phyloP scores from a whole-genome alignment of 2,113 vertebrate species.

The Gnathonemus longibarbis region DNA sequence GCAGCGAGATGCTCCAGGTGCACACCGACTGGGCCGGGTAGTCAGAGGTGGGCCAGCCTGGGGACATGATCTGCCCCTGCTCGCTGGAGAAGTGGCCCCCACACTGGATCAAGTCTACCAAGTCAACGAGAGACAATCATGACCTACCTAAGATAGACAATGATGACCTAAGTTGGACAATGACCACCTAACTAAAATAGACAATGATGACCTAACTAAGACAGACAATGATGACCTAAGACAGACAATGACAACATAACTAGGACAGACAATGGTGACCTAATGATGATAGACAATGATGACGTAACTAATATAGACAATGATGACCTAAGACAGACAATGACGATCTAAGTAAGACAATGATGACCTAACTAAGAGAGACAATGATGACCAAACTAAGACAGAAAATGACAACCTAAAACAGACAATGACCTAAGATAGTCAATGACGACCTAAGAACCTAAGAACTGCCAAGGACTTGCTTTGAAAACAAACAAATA shows the following conservation, averaged over 20 bases:
- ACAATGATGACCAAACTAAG: background rate
- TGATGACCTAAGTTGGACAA: background rate
- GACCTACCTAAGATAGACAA: background rate
- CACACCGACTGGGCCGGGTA: conserved; percentile 52
- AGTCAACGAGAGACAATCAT: too few relatives aligned
- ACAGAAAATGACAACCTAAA: background rate
- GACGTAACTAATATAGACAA: background rate
- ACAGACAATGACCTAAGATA: background rate
- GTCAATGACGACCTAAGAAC: background rate
- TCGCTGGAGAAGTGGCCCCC: conserved; percentile 50
- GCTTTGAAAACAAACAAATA: background rate
- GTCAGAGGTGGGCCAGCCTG: conserved; percentile 50
- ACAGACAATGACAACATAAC: too few relatives aligned
- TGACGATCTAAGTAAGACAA: background rate
- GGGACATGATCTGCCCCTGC: conserved; percentile 54
- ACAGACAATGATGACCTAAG: too few relatives aligned
- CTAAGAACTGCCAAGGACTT: background rate
- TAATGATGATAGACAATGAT: too few relatives aligned
- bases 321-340: background rate
- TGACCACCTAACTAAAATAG: too few relatives aligned
- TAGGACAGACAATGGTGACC: too few relatives aligned
- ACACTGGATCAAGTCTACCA: conserved; percentile 35
- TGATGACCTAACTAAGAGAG: background rate
- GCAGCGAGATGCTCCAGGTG: conserved; percentile 56
- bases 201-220: too few relatives aligned